These are phyloP conservation scores for Metalampra italica DNA, from an alignment of 2,888 invertebrate genomes.

Conservation along the genomic window DNA sequence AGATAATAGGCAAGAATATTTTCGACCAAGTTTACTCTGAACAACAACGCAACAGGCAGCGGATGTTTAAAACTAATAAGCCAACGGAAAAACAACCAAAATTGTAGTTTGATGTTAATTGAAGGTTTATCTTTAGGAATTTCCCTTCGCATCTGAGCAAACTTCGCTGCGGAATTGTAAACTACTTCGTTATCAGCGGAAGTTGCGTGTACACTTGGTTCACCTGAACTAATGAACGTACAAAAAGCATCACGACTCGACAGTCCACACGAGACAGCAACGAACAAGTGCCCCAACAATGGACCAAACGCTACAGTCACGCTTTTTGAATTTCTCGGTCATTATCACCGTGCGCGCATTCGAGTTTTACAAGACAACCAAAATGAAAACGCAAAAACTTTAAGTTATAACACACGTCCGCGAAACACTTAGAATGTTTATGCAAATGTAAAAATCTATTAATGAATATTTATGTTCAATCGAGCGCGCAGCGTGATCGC, in stretches of 20 bases:
- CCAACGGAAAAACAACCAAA: neutral
- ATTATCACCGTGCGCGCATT: constrained; percentile 19
- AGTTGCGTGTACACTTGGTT: too few species aligned
- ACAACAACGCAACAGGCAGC: neutral
- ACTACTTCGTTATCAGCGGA: constrained; percentile 2
- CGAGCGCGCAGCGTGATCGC: constrained; percentile 26
- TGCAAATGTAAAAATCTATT: constrained; percentile 22
- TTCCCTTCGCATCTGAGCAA: neutral
- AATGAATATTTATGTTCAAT: constrained; percentile 37
- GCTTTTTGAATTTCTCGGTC: constrained; percentile 30
- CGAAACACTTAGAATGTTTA: constrained; percentile 16
- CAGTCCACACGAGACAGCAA: neutral
- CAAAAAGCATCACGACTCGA: neutral
- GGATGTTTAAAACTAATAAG: constrained; percentile 6
- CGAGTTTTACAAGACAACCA: neutral
- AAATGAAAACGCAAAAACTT: constrained; percentile 9
- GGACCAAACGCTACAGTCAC: neutral
- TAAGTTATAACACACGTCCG: neutral
- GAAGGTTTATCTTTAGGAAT: neutral
- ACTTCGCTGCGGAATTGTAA: neutral
- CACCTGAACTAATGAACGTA: too few species aligned
- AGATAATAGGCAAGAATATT: too few species aligned
- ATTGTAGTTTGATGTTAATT: neutral
- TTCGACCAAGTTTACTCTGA: too few species aligned
- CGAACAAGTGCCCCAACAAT: neutral